Conservation (phyloP, 1,140 invertebrate species). For the Eubasilissa regina region DNA sequence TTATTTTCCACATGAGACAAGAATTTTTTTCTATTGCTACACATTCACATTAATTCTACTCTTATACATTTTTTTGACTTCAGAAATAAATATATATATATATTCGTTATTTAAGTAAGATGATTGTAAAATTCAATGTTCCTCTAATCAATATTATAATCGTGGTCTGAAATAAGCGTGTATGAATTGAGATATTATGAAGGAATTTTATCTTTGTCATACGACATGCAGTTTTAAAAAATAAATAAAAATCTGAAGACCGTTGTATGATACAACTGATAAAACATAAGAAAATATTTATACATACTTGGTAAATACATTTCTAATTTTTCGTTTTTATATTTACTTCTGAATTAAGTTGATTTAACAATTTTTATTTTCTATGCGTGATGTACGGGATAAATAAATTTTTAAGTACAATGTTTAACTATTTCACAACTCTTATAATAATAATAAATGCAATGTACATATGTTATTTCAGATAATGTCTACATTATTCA, state of each 20-base stretch:
- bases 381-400: not conserved
- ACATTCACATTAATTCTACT: constrained; percentile 39
- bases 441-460: constrained; percentile 28
- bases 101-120: not conserved
- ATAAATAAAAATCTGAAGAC: too few species aligned
- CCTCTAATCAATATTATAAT: not conserved
- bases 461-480: constrained; percentile 23
- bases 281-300: not conserved
- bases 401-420: constrained; percentile 11
- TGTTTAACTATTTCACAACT: constrained; percentile 33
- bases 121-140: not conserved
- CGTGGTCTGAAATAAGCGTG: not conserved
- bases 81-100: not conserved
- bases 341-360: not conserved
- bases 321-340: not conserved
- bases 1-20: constrained; percentile 41
- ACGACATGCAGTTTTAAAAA: too few species aligned
- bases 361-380: constrained; percentile 7
- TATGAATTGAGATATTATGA: too few species aligned
- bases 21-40: constrained; percentile 46
- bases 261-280: not conserved
- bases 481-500: not conserved
- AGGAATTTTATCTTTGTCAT: too few species aligned
- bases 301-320: not conserved
- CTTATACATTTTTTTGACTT: not conserved